A percentile compares a stretch with the other conserved stretches of the same genome.
phyloP scores from a whole-genome alignment of 2,113 vertebrate genomes.

The Macheiramphus alcinus region DNA sequence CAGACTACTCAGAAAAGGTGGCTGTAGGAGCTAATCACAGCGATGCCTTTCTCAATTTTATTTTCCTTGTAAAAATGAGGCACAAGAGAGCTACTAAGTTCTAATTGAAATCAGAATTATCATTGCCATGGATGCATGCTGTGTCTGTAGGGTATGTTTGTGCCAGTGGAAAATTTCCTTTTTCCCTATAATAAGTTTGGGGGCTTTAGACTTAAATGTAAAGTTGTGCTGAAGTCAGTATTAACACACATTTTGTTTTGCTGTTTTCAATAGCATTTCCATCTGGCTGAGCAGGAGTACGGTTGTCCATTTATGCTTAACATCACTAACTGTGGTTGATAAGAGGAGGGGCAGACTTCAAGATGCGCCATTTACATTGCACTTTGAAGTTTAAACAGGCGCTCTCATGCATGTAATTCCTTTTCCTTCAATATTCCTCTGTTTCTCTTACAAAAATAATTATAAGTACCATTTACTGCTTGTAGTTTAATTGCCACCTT shows the following conservation, averaged over 20 bases:
- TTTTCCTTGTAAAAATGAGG: slow-evolving; percentile 54
- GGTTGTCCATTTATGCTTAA: neutral
- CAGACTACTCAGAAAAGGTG: slow-evolving; percentile 67
- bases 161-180: slow-evolving; percentile 12
- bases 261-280: neutral
- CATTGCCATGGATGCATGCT: slow-evolving; percentile 56
- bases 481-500: neutral
- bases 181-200: neutral
- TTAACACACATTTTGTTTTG: neutral
- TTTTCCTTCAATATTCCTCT: neutral
- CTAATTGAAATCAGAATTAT: slow-evolving; percentile 73
- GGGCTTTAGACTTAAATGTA: neutral
- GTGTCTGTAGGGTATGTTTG: slow-evolving; percentile 44
- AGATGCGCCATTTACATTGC: neutral
- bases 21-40: slow-evolving; percentile 66
- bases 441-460: neutral
- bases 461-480: neutral
- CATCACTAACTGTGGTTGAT: neutral
- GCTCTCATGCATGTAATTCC: neutral
- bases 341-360: neutral
- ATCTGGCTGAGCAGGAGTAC: neutral
- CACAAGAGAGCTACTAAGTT: slow-evolving; percentile 58
- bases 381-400: neutral
- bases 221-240: slow-evolving; percentile 5
- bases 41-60: slow-evolving; percentile 62